phyloP scores from a whole-genome alignment of 23 tunicate genomes.

The Styela clava region DNA sequence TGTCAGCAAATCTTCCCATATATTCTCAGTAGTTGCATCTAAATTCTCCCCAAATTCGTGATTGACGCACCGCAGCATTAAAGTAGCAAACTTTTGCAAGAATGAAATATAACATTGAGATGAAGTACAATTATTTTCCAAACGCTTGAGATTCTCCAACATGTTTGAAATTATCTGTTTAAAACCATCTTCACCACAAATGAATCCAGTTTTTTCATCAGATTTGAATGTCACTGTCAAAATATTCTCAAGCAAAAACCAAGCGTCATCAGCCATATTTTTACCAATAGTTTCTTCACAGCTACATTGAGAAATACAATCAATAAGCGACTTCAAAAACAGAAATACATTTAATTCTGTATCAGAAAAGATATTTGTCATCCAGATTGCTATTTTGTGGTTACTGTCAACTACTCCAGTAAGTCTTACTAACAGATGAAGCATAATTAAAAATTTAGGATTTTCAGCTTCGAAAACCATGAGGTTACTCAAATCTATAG shows the following conservation, averaged over 20 bases:
- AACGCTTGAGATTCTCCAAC: neutral
- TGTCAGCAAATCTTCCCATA: neutral
- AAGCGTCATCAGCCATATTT: neutral
- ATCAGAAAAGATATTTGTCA: neutral
- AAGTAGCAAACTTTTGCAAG: neutral
- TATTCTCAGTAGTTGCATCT: neutral
- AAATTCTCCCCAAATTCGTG: neutral
- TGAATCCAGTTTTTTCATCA: too few species aligned
- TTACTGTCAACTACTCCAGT: neutral
- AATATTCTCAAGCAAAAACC: neutral
- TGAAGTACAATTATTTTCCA: neutral
- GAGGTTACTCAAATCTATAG: neutral
- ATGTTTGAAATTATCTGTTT: neutral
- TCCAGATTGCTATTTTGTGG: neutral
- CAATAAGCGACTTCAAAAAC: neutral
- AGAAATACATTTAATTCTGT: neutral
- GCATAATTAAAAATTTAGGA: neutral
- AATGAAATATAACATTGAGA: neutral
- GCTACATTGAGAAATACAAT: neutral
- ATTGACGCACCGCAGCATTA: neutral
- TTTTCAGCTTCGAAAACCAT: neutral
- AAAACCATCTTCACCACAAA: neutral
- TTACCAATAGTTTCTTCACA: neutral
- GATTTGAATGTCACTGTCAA: too few species aligned
- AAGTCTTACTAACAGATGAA: neutral